Evolutionary conservation across 2,113 vertebrate species (phyloP), one percentile per base, ranked within the genome.

Genomic region (Thinocorus orbignyianus): DNA sequence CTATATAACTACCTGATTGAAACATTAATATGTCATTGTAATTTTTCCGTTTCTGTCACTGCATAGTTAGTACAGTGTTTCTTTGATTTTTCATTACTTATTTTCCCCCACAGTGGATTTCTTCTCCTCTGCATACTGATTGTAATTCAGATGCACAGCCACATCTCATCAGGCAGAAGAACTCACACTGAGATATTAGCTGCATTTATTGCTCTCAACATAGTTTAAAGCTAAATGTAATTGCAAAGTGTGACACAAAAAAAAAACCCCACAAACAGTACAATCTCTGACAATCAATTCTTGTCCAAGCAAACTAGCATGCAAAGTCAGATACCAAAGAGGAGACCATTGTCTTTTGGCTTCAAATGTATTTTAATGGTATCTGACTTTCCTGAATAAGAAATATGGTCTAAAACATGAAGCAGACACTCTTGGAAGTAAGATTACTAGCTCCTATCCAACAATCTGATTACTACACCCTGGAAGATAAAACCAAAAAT

Each of bases 161-260:
- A 96, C 49, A 98, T 44, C 76, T 98, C 96, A 95, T 98, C 97
- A 69, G 98, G 96, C 51, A 98, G 95, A 48, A 94, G 84, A 44
- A 97, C 74, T 96, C 97, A 98, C 49, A 30, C 2, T 57, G 71
- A 86, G 35, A 86, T 62, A 11, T 46, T 54, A 71, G 33, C 66
- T 83, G 55, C 78, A 77, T 93, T 83, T 71, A n/a, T 83, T 92
- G 24, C 26, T 71, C 92, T 97, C 66, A 35, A 94, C 90, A 26
- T 33, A 78, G 66, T 72, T 42, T 79, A 60, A 71, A 86, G 14
- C 17, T 42, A 26, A 31, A 70, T 54, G 22, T 62, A 55, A 77
- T 44, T 46, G 52, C 54, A 94, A 92, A 44, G 33, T 22, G 68
- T 30, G 13, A 25, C 11, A 76, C 46, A 46, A 30, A 55, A 48